These are phyloP conservation scores for Rambutsinella grinnellia DNA, from an alignment of 2,888 invertebrate species.

Conservation along the genomic window DNA sequence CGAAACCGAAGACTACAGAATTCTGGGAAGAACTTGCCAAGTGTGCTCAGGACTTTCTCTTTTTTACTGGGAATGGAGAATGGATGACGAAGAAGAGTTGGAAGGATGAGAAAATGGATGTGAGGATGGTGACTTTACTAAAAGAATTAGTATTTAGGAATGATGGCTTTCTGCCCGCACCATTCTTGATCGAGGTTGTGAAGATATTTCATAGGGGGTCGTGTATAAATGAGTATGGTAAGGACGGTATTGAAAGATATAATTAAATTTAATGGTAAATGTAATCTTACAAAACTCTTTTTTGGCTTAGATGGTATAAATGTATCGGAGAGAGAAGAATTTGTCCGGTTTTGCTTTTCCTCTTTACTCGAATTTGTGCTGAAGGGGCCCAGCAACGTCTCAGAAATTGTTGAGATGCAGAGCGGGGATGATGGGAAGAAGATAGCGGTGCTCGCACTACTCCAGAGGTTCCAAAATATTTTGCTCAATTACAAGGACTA, in stretches of 20 bases:
- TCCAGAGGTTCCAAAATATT: slow-evolving; percentile 94
- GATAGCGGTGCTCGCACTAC: slow-evolving; percentile 91
- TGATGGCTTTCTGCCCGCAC: slow-evolving; percentile 81
- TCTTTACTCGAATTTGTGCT: slow-evolving; percentile 94
- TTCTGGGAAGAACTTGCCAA: slow-evolving; percentile 64
- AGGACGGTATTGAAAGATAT: background rate
- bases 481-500: slow-evolving; percentile 88
- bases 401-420: slow-evolving; percentile 68
- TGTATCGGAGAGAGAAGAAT: slow-evolving; percentile 85
- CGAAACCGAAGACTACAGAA: slow-evolving; percentile 55
- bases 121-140: slow-evolving; percentile 84
- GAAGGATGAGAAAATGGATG: slow-evolving; percentile 84
- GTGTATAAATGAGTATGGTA: slow-evolving; percentile 66
- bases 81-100: slow-evolving; percentile 65
- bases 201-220: slow-evolving; percentile 70
- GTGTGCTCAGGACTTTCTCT: slow-evolving; percentile 66
- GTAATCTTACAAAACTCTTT: background rate
- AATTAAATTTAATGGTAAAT: too few relatives aligned
- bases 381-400: slow-evolving; percentile 78
- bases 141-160: slow-evolving; percentile 86
- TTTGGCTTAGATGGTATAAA: slow-evolving; percentile 78
- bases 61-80: slow-evolving; percentile 62
- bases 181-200: slow-evolving; percentile 86
- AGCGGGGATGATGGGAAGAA: slow-evolving; percentile 70
- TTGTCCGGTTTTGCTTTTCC: slow-evolving; percentile 96